phyloP scores from a whole-genome alignment of 1,140 invertebrate species.

The Apocrypta bakeri region DNA sequence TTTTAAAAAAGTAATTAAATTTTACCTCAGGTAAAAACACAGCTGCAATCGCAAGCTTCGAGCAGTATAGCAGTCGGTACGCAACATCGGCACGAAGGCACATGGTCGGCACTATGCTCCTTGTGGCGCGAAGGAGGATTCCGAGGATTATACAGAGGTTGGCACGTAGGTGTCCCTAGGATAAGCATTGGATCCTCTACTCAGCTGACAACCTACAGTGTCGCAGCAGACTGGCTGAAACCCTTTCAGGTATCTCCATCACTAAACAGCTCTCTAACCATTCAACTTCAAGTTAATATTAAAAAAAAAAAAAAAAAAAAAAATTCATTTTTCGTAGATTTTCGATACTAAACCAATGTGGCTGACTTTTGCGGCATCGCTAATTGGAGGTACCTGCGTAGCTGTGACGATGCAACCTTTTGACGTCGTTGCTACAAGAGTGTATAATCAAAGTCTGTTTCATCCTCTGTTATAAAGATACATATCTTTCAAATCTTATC shows the following conservation, averaged over 20 bases:
- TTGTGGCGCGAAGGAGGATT: conserved; percentile 83
- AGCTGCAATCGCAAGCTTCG: conserved; percentile 85
- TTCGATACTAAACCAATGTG: conserved; percentile 77
- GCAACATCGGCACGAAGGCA: conserved; percentile 85
- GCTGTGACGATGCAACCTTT: conserved; percentile 91
- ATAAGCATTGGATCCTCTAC: conserved; percentile 87
- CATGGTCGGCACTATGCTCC: conserved; percentile 79
- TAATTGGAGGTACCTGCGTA: conserved; percentile 86
- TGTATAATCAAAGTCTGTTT: conserved; percentile 90
- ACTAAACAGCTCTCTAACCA: neutral
- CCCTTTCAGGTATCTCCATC: conserved; percentile 53
- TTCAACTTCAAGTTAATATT: neutral
- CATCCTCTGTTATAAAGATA: neutral
- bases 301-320: too few relatives aligned
- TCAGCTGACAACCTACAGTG: conserved; percentile 88
- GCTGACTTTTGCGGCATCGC: conserved; percentile 84
- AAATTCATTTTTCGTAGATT: conserved; percentile 63
- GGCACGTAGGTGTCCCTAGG: conserved; percentile 81
- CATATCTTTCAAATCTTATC: neutral
- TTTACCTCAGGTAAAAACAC: conserved; percentile 84
- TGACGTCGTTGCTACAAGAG: conserved; percentile 90
- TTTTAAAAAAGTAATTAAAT: too few relatives aligned
- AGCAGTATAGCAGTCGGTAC: conserved; percentile 88
- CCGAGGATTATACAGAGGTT: conserved; percentile 84
- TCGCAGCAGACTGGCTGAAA: conserved; percentile 78